phyloP scores from a whole-genome alignment of 2,113 vertebrate species.

The Antennarius striatus region DNA sequence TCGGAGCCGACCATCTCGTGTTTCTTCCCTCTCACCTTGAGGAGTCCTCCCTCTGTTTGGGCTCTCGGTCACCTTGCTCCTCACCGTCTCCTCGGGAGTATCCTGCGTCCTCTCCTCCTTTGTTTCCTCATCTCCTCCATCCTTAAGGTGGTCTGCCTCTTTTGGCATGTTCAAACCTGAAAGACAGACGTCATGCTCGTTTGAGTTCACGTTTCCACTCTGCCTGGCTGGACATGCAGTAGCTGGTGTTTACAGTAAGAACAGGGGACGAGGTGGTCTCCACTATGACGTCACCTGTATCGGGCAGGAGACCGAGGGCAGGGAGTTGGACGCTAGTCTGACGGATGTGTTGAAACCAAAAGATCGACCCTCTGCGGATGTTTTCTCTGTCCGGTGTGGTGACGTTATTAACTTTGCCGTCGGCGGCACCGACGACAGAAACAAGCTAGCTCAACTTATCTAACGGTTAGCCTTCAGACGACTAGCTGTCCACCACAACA shows the following conservation, averaged over 20 bases:
- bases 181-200: not conserved
- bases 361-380: conserved; percentile 14
- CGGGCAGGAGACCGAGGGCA: not conserved
- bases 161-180: conserved; percentile 82
- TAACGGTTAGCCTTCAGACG: conserved; percentile 10
- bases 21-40: conserved; percentile 79
- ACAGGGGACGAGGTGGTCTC: not conserved
- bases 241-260: not conserved
- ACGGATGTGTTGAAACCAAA: not conserved
- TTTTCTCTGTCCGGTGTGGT: not conserved
- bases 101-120: conserved; percentile 70
- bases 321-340: conserved; percentile 11
- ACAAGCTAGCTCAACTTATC: not conserved
- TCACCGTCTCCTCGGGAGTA: conserved; percentile 70
- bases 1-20: not conserved
- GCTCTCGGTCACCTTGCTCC: conserved; percentile 75
- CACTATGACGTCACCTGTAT: conserved; percentile 39
- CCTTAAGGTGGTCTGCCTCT: conserved; percentile 76
- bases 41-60: conserved; percentile 74
- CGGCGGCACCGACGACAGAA: not conserved
- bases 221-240: not conserved
- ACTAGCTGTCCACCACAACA: conserved; percentile 19
- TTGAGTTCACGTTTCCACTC: not conserved
- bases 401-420: conserved; percentile 46
- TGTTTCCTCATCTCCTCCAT: conserved; percentile 71